Evolutionary conservation across 2,797 vertebrate species (phyloP), one percentile per base, ranked within the genome.

Genomic region (Cygnus olor): DNA sequence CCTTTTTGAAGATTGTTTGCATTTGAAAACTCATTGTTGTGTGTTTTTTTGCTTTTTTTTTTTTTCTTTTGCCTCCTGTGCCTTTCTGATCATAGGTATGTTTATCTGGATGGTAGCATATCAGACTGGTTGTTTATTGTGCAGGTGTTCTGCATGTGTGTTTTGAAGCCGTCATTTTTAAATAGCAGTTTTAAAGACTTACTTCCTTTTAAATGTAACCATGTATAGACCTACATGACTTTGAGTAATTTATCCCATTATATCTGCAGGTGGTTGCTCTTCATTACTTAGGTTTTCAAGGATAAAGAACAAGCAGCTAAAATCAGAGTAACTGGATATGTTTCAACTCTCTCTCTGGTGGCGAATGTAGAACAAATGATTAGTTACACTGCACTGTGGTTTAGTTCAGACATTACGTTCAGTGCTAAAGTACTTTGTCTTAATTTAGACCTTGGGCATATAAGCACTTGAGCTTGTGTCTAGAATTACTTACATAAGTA

Each of bases 401-500:
- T 93, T 81, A 82, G 47, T 18, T 79, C 78, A 78, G 85, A 88
- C 73, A 49, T 93, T 94, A 71, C 40, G 34, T 78, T 87, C 57
- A 45, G 24, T 87, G 71, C 40, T 53, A 72, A 73, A 91, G 57
- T 45, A 65, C 80, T 91, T 95, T 69, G 51, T 91, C 80, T 95
- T 94, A 64, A 90, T 94, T 96, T 87, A 80, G 74, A 78, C 28
- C 45, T 79, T 77, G 51, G 91, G 63, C 14, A 34, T 60, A 51
- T 34, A 79, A 93, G 58, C 54, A 57, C 36, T 82, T 80, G 25
- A 82, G 30, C 28, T 70, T 0, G 0, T 80, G 57, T 30, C 15
- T 80, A 54, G 71, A 93, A 70, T 70, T 83, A 72, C n/a, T 87
- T 49, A 77, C 7, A n/a, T 38, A 6, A 58, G 44, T 81, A 84